A percentile compares a stretch with the other conserved stretches of the same genome.
phyloP scores from a whole-genome alignment of 2,797 vertebrate genomes.

The Adelosebastes latens region DNA sequence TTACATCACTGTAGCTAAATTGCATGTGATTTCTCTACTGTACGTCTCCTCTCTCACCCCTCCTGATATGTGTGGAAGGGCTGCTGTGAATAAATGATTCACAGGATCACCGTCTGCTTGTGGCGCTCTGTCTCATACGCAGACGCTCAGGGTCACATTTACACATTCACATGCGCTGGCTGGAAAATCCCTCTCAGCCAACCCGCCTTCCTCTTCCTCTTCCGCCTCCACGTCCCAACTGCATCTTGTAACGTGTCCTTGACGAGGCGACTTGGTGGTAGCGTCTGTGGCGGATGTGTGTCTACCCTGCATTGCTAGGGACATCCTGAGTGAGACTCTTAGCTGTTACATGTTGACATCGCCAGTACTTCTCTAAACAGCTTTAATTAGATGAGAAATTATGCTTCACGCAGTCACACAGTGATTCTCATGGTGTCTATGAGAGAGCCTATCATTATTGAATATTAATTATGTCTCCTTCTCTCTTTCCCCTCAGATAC shows the following conservation, averaged over 20 bases:
- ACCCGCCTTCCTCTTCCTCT: constrained; percentile 32
- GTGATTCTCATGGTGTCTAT: neutral
- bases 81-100: constrained; percentile 41
- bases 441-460: neutral
- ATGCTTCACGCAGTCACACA: neutral
- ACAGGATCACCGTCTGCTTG: constrained; percentile 35
- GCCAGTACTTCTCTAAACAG: neutral
- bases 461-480: neutral
- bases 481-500: constrained; percentile 77
- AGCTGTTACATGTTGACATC: neutral
- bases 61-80: neutral
- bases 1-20: neutral
- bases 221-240: neutral
- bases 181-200: constrained; percentile 53
- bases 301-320: neutral
- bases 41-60: neutral
- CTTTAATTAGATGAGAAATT: neutral
- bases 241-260: constrained; percentile 20
- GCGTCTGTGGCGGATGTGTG: neutral
- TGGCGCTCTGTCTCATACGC: constrained; percentile 21
- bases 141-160: constrained; percentile 47
- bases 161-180: constrained; percentile 13
- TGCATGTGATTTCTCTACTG: neutral
- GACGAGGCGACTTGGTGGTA: neutral
- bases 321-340: constrained; percentile 34